Evolutionary conservation across 2,113 vertebrate species (phyloP).

Genomic region (Oncorhynchus mykiss): DNA sequence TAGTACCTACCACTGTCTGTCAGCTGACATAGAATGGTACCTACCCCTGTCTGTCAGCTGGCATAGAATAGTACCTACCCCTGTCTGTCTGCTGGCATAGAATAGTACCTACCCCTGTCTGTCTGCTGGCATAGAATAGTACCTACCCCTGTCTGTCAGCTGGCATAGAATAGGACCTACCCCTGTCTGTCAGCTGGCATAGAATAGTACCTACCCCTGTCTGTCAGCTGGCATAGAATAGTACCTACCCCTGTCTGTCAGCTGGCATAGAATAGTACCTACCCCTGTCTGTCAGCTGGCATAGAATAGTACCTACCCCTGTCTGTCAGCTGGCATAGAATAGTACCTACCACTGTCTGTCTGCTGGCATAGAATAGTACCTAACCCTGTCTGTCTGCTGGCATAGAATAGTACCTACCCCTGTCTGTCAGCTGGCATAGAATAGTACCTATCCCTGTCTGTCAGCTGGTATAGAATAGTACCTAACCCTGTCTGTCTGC

Average conservation of each 20-base stretch:
- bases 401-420: not conserved
- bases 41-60: not conserved
- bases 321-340: not conserved
- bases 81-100: conserved; percentile 14
- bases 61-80: not conserved
- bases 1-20: not conserved
- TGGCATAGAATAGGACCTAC: conserved; percentile 1
- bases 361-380: conserved; percentile 2
- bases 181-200: not conserved
- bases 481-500: not conserved
- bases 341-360: not conserved
- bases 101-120: not conserved
- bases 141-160: not conserved
- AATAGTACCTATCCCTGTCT: not conserved
- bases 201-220: not conserved
- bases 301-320: not conserved
- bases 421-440: conserved; percentile 12
- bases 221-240: conserved; percentile 11
- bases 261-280: no score
- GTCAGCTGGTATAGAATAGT: not conserved
- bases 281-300: not conserved
- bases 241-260: not conserved
- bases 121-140: not conserved
- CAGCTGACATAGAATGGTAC: conserved; percentile 4
- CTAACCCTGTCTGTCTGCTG: not conserved